Conservation (phyloP, 1,140 invertebrate species). For the Tigriopus japonicus region DNA sequence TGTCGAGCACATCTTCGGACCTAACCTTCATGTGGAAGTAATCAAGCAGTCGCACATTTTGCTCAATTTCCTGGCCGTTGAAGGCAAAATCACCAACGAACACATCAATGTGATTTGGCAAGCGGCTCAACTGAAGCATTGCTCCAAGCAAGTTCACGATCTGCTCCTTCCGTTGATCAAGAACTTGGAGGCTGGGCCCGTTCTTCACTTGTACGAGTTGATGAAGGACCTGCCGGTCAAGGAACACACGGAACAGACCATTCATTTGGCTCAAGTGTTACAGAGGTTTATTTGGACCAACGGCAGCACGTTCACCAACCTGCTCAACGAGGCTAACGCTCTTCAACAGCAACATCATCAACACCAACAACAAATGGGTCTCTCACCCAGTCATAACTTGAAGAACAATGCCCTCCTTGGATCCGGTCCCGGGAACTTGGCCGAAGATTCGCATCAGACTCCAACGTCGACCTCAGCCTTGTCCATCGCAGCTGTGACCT, state of each 20-base stretch:
- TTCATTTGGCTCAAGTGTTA: conserved; percentile 8
- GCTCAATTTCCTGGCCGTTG: conserved; percentile 73
- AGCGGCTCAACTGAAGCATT: conserved; percentile 80
- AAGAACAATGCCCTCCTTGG: too few relatives aligned
- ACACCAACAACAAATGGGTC: too few relatives aligned
- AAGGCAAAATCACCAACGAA: conserved; percentile 67
- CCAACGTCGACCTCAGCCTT: too few relatives aligned
- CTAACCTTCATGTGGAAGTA: conserved; percentile 83
- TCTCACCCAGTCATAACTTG: too few relatives aligned
- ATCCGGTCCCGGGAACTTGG: too few relatives aligned
- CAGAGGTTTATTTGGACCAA: conserved; percentile 42
- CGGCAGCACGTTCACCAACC: conserved; percentile 29
- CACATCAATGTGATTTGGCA: conserved; percentile 86
- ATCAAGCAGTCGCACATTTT: conserved; percentile 87
- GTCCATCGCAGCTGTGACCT: too few relatives aligned
- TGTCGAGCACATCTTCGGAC: conserved; percentile 82
- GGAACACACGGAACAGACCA: conserved; percentile 65
- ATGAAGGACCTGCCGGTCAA: conserved; percentile 64
- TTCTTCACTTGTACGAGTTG: conserved; percentile 64
- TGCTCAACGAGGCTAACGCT: conserved; percentile 15
- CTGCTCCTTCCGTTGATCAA: conserved; percentile 70
- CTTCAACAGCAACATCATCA: not conserved
- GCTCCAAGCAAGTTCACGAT: conserved; percentile 77
- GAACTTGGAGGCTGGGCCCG: conserved; percentile 63
- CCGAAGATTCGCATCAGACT: too few relatives aligned